These are phyloP conservation scores for Corythornis cristatus DNA, from an alignment of 2,113 vertebrate genomes.

Conservation along the genomic window DNA sequence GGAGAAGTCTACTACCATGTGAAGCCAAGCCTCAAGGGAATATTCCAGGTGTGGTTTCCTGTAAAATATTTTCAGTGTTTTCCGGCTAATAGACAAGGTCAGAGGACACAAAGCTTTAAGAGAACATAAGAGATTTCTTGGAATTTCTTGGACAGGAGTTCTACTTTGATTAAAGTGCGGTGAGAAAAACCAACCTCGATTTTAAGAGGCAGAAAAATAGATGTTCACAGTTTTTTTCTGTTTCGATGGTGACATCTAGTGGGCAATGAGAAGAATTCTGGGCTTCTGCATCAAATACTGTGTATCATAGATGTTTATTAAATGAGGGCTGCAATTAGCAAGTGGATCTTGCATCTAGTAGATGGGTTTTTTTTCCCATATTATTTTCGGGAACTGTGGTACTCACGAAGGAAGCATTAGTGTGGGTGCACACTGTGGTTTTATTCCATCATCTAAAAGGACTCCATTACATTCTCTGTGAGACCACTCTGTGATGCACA, in stretches of 20 bases:
- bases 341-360: neutral
- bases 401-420: neutral
- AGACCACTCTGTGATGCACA: neutral
- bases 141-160: neutral
- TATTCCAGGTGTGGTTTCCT: neutral
- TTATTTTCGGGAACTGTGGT: neutral
- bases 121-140: neutral
- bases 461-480: neutral
- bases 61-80: neutral
- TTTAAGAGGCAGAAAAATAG: rapidly evolving
- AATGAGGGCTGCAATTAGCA: neutral
- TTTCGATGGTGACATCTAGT: neutral
- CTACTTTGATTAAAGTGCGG: neutral
- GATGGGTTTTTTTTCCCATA: neutral
- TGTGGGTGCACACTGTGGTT: neutral
- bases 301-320: neutral
- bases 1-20: neutral
- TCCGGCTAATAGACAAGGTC: neutral
- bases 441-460: neutral
- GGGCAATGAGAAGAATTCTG: neutral
- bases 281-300: neutral
- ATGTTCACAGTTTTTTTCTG: neutral
- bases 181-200: rapidly evolving
- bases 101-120: neutral
- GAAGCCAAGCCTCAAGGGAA: neutral